phyloP scores from a whole-genome alignment of 2,888 invertebrate genomes.

The Heliconius hortense region DNA sequence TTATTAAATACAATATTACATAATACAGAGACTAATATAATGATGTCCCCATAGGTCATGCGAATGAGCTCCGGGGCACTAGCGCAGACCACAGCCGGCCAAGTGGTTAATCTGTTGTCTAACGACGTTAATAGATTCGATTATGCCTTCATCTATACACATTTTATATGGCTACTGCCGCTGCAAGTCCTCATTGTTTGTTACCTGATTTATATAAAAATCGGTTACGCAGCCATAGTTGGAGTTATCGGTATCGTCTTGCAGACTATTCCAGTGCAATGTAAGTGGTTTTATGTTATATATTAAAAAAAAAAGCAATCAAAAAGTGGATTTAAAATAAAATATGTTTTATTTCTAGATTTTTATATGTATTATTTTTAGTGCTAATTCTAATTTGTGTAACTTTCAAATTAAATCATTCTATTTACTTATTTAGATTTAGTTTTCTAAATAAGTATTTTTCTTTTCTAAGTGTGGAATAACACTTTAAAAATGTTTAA shows the following conservation, averaged over 20 bases:
- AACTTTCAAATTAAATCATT: too few relatives aligned
- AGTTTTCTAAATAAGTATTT: too few relatives aligned
- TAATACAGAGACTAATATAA: neutral
- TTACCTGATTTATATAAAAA: constrained; percentile 88
- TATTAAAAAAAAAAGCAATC: neutral
- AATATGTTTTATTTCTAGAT: neutral
- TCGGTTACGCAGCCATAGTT: constrained; percentile 87
- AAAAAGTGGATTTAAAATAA: neutral
- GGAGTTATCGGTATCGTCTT: constrained; percentile 90
- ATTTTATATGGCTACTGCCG: constrained; percentile 95
- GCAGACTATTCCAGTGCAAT: constrained; percentile 92
- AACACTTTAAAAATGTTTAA: too few relatives aligned
- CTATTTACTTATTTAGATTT: too few relatives aligned
- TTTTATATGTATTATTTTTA: too few relatives aligned
- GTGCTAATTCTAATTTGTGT: too few relatives aligned
- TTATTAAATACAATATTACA: neutral
- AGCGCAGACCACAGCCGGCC: constrained; percentile 93
- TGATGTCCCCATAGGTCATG: constrained; percentile 67
- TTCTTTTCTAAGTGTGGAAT: too few relatives aligned
- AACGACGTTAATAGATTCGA: constrained; percentile 97
- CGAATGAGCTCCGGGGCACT: constrained; percentile 90
- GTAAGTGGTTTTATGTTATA: constrained; percentile 64
- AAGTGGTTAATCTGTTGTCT: constrained; percentile 95
- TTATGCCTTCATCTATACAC: constrained; percentile 89
- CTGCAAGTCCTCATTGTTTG: constrained; percentile 85